A percentile compares a stretch with the other conserved stretches of the same genome.
Conservation (phyloP, 2,113 vertebrate genomes). For the Anarrhichthys ocellatus region DNA sequence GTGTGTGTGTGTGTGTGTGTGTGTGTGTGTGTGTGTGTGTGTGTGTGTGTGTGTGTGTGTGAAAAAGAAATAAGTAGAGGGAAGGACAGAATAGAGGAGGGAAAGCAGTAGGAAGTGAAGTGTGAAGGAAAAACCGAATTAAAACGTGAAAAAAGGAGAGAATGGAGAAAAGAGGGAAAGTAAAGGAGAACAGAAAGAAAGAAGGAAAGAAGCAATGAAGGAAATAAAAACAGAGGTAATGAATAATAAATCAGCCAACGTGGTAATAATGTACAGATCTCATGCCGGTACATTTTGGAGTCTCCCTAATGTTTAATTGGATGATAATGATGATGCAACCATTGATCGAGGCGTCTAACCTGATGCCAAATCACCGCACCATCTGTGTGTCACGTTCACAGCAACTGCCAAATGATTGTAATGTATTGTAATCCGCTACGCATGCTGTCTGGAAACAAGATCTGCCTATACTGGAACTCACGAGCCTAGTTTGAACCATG, state of each 20-base stretch:
- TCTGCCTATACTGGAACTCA: background rate
- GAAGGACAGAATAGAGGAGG: background rate
- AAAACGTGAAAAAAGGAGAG: background rate
- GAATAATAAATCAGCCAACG: background rate
- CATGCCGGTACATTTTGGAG: background rate
- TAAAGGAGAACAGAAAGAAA: background rate
- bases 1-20: constrained; percentile 15
- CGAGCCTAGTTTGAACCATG: background rate
- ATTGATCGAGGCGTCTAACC: background rate
- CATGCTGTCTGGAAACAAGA: too few relatives aligned
- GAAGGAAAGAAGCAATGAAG: background rate
- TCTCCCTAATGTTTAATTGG: background rate
- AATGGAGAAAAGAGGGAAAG: background rate
- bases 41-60: constrained; percentile 14
- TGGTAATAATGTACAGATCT: background rate
- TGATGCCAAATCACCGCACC: background rate
- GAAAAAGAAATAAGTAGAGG: background rate
- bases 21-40: too few relatives aligned
- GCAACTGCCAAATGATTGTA: too few relatives aligned
- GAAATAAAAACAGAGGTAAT: too few relatives aligned
- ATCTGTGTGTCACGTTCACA: background rate
- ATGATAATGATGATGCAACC: background rate
- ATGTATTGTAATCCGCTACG: too few relatives aligned
- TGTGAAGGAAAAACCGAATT: background rate
- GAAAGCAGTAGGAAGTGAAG: background rate